phyloP scores from a whole-genome alignment of 53 echinoderm and acorn worm genomes.

The Echinarachnius parma region DNA sequence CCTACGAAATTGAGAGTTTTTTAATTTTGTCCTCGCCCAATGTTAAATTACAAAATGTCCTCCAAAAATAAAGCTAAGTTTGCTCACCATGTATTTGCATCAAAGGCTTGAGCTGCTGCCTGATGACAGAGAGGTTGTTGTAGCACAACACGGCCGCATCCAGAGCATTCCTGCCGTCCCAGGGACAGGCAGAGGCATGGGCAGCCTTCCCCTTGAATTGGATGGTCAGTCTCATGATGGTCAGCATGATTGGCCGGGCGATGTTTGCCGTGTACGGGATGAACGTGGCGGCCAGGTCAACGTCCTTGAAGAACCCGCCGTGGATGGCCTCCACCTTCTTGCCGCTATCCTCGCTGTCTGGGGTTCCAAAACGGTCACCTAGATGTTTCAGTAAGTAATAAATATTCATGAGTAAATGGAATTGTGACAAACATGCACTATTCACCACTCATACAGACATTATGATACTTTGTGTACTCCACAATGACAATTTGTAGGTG shows the following conservation, averaged over 20 bases:
- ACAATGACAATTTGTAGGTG: too few relatives aligned
- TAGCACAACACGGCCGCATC: constrained; percentile 84
- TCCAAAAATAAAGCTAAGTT: background rate
- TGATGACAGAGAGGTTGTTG: constrained; percentile 70
- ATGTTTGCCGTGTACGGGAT: constrained; percentile 68
- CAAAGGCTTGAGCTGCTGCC: constrained; percentile 77
- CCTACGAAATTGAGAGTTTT: too few relatives aligned
- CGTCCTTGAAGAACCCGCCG: constrained; percentile 62
- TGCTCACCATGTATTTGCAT: constrained; percentile 84
- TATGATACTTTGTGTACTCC: too few relatives aligned
- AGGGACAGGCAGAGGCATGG: constrained; percentile 77
- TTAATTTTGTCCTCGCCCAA: too few relatives aligned
- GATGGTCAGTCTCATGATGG: constrained; percentile 66
- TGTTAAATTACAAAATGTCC: background rate
- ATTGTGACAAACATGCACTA: too few relatives aligned
- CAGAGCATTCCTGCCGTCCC: constrained; percentile 82
- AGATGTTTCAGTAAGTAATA: too few relatives aligned
- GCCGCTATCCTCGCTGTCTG: constrained; percentile 74
- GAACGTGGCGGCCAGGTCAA: constrained; percentile 70
- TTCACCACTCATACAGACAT: too few relatives aligned
- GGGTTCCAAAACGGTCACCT: constrained; percentile 75
- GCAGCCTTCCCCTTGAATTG: constrained; percentile 59
- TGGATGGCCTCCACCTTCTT: constrained; percentile 75
- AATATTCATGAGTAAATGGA: too few relatives aligned
- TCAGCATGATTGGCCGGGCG: constrained; percentile 67